A percentile compares a stretch with the other conserved stretches of the same genome.
phyloP scores from a whole-genome alignment of 2,113 vertebrate genomes.

The Choloepus hoffmanni region DNA sequence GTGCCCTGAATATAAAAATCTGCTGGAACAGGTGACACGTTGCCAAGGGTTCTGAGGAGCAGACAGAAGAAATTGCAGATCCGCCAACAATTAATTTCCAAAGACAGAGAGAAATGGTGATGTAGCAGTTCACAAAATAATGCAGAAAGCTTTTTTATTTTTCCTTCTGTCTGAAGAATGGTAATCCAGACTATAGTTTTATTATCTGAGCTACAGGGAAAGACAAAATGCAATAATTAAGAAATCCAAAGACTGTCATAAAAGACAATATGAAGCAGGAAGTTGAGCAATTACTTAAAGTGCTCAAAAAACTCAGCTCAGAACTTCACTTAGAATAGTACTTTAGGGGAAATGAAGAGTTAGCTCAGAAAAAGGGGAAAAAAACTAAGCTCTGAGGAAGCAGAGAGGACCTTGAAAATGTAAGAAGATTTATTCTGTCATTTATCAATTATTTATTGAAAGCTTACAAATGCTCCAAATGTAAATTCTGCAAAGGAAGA shows the following conservation, averaged over 20 bases:
- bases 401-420: background rate
- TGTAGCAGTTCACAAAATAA: constrained; percentile 59
- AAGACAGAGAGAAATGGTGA: constrained; percentile 79
- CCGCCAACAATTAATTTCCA: constrained; percentile 76
- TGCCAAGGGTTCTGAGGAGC: constrained; percentile 65
- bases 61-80: constrained; percentile 73
- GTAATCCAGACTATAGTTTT: constrained; percentile 67
- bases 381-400: background rate
- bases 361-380: background rate
- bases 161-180: constrained; percentile 36
- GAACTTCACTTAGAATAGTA: constrained; percentile 3
- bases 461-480: background rate
- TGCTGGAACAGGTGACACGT: constrained; percentile 68
- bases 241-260: constrained; percentile 75
- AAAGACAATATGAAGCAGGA: constrained; percentile 74
- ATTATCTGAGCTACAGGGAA: constrained; percentile 71
- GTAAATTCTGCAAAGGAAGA: background rate
- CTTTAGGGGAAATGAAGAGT: constrained; percentile 37
- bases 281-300: constrained; percentile 69
- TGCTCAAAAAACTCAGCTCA: constrained; percentile 11
- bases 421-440: constrained; percentile 9
- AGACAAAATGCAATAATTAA: constrained; percentile 81
- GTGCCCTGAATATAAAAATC: constrained; percentile 79
- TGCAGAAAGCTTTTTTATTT: constrained; percentile 14
- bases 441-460: background rate